Conservation (phyloP, 2,797 vertebrate genomes). For the Gephyroberyx darwinii region DNA sequence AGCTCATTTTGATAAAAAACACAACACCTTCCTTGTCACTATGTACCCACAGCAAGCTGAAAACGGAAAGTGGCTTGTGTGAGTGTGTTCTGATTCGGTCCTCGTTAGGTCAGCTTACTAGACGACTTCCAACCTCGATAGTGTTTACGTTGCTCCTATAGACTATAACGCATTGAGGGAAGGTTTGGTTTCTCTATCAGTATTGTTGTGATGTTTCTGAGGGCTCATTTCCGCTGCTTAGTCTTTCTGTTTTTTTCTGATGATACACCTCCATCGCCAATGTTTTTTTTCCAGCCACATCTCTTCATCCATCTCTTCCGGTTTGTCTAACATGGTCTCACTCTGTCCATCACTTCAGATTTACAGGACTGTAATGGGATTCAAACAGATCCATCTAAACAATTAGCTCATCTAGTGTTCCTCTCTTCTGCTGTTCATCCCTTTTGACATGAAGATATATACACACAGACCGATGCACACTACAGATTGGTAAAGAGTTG, state of each 20-base stretch:
- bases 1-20: constrained; percentile 55
- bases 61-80: neutral
- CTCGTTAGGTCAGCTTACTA: constrained; percentile 9
- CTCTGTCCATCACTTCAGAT: constrained; percentile 28
- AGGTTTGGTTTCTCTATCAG: constrained; percentile 29
- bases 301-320: constrained; percentile 42
- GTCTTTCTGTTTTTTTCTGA: constrained; percentile 14
- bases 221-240: neutral
- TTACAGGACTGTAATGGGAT: constrained; percentile 45
- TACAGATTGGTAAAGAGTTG: neutral
- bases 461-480: constrained; percentile 20
- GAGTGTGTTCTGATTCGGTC: neutral
- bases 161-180: constrained; percentile 9
- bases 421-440: constrained; percentile 6
- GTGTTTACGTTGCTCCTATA: constrained; percentile 43
- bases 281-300: constrained; percentile 9
- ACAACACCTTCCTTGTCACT: constrained; percentile 26
- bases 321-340: constrained; percentile 39
- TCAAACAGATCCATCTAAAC: constrained; percentile 51
- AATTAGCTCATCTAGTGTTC: constrained; percentile 56
- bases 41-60: neutral
- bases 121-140: constrained; percentile 35
- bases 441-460: neutral
- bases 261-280: constrained; percentile 41
- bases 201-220: constrained; percentile 12